A percentile compares a stretch with the other conserved stretches of the same genome.
Conservation (phyloP, 2,888 invertebrate genomes). For the Galeruca laticollis region DNA sequence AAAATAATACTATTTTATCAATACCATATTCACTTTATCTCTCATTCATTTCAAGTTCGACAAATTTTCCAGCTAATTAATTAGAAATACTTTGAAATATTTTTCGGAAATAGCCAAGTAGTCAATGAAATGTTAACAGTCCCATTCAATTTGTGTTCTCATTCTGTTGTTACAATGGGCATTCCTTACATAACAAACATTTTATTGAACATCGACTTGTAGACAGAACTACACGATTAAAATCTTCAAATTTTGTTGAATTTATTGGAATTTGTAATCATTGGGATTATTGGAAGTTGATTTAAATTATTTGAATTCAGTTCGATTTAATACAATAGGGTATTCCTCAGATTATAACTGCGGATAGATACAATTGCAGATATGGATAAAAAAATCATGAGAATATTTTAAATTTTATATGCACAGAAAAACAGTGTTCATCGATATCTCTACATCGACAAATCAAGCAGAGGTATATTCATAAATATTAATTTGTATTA, state of each 20-base stretch:
- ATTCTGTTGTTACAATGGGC: neutral
- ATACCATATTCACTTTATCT: neutral
- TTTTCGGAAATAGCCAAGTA: neutral
- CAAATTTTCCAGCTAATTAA: neutral
- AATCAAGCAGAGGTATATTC: too few species aligned
- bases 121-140: neutral
- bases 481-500: too few species aligned
- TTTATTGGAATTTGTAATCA: neutral
- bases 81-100: neutral
- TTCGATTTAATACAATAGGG: neutral
- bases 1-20: too few species aligned
- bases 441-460: neutral
- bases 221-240: neutral
- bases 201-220: neutral
- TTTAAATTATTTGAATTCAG: neutral
- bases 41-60: neutral
- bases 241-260: neutral
- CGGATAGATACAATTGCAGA: neutral
- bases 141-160: neutral
- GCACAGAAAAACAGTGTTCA: neutral
- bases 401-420: neutral
- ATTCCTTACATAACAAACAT: conserved; percentile 1
- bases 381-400: neutral
- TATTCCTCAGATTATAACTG: neutral
- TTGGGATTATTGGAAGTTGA: neutral